These are phyloP conservation scores for Gobio gobio DNA, from an alignment of 2,113 vertebrate genomes.

Conservation along the genomic window DNA sequence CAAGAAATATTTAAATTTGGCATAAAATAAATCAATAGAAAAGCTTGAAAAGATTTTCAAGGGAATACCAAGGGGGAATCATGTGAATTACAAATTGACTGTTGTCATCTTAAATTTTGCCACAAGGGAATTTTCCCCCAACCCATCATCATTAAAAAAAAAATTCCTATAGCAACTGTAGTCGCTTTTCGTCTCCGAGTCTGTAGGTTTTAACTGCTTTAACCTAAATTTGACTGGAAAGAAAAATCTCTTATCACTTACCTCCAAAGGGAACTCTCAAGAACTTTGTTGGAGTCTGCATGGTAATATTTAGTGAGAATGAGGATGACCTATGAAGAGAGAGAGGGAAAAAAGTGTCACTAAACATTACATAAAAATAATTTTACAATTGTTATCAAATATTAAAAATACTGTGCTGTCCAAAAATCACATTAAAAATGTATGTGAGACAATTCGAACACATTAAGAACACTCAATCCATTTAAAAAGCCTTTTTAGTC, in stretches of 20 bases:
- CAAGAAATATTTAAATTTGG: slow-evolving; percentile 8
- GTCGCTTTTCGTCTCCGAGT: background rate
- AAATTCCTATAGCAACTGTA: background rate
- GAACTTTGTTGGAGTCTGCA: slow-evolving; percentile 93
- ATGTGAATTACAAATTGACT: slow-evolving; percentile 17
- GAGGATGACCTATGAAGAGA: slow-evolving; percentile 86
- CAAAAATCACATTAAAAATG: background rate
- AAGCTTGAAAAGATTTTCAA: background rate
- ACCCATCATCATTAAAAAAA: background rate
- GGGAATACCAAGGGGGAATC: background rate
- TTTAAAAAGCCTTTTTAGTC: background rate
- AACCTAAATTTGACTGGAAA: background rate
- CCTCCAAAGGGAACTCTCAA: slow-evolving; percentile 95
- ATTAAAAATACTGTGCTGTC: background rate
- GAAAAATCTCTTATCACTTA: slow-evolving; percentile 62
- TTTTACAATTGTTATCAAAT: background rate
- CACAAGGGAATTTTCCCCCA: slow-evolving; percentile 2
- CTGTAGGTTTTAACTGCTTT: background rate
- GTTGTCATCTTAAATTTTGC: background rate
- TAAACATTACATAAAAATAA: background rate
- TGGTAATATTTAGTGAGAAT: slow-evolving; percentile 98
- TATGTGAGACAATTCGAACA: background rate
- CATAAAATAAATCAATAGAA: slow-evolving; percentile 7
- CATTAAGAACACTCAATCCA: background rate
- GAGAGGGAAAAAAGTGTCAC: slow-evolving; percentile 24